These are phyloP conservation scores for Diachasma alloeum DNA, from an alignment of 1,140 invertebrate genomes.

Conservation along the genomic window DNA sequence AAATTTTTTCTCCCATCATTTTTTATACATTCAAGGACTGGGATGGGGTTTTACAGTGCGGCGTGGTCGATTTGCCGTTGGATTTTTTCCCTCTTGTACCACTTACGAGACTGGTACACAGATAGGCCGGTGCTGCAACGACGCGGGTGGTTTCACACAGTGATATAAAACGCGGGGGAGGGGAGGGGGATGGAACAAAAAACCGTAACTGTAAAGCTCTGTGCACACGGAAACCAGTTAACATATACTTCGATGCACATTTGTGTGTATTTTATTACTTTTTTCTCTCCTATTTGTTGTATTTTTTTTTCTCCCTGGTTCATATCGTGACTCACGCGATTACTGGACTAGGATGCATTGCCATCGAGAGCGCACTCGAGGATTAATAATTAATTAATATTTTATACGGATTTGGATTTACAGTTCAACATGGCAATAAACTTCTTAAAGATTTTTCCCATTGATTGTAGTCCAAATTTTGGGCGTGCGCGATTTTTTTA, in stretches of 20 bases:
- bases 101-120: constrained; percentile 28
- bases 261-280: constrained; percentile 8
- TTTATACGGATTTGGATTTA: neutral
- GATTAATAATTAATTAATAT: neutral
- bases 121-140: constrained; percentile 11
- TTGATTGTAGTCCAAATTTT: too few species aligned
- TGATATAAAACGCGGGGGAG: neutral
- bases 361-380: neutral
- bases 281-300: neutral
- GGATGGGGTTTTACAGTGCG: neutral
- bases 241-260: constrained; percentile 6
- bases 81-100: constrained; percentile 28
- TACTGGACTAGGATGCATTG: neutral
- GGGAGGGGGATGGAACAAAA: neutral
- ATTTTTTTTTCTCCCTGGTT: neutral
- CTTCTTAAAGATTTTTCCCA: too few species aligned
- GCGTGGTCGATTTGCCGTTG: constrained; percentile 22
- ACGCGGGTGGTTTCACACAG: constrained; percentile 4
- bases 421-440: too few species aligned
- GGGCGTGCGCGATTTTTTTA: too few species aligned
- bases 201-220: neutral
- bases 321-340: constrained; percentile 9
- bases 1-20: neutral
- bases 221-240: constrained; percentile 20
- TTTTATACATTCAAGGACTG: constrained; percentile 9